These are phyloP conservation scores for Percina caprodes DNA, from an alignment of 2,113 vertebrate species.

Conservation along the genomic window DNA sequence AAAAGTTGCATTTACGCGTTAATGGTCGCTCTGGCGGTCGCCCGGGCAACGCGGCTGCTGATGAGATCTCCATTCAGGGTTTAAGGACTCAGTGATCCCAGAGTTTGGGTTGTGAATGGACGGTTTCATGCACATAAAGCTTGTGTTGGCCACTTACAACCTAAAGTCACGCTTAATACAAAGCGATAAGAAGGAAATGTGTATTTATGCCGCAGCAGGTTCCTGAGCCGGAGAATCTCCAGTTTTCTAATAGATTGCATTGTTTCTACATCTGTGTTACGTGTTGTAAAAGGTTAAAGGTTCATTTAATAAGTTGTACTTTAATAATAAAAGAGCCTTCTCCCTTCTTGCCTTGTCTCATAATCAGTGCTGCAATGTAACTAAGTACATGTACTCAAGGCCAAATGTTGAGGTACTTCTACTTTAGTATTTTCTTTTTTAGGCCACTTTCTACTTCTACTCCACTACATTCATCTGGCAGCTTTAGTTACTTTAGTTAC, in stretches of 20 bases:
- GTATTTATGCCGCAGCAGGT: constrained; percentile 1
- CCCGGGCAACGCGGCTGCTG: not conserved
- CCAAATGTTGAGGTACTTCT: no score
- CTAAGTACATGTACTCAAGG: no score
- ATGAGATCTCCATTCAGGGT: not conserved
- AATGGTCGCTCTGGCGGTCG: not conserved
- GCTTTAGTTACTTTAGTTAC: no score
- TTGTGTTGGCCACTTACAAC: not conserved
- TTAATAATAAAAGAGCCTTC: constrained; percentile 12
- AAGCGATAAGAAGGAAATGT: no score
- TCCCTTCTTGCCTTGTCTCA: not conserved
- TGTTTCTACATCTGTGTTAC: constrained; percentile 5
- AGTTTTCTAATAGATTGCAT: constrained; percentile 11
- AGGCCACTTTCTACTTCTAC: no score
- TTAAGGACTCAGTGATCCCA: not conserved
- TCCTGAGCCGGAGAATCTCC: not conserved
- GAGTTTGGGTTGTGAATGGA: not conserved
- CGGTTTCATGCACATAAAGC: not conserved
- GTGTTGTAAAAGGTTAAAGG: not conserved
- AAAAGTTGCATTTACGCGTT: no score
- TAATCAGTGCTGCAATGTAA: no score
- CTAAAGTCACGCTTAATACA: not conserved
- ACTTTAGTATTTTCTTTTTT: no score
- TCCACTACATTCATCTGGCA: no score
- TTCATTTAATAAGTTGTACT: not conserved